phyloP scores from a whole-genome alignment of 2,797 vertebrate genomes.

The Falco rusticolus region DNA sequence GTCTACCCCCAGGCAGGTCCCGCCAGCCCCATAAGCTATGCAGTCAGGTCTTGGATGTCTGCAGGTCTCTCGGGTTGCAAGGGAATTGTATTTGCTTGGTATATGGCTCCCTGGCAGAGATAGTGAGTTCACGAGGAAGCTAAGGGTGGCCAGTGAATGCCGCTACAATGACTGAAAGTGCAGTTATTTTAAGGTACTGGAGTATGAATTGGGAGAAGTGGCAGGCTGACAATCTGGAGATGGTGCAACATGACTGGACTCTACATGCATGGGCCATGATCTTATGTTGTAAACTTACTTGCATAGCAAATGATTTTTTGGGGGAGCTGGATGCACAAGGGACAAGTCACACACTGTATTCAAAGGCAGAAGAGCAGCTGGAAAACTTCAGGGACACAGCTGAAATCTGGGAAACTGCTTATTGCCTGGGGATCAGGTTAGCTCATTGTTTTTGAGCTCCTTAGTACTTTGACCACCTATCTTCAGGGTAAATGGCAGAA shows the following conservation, averaged over 20 bases:
- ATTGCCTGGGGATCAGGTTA: background rate
- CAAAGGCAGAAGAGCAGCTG: background rate
- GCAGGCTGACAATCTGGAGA: background rate
- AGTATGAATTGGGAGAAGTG: background rate
- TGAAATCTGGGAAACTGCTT: background rate
- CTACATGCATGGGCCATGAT: background rate
- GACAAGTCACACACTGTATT: background rate
- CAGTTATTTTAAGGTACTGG: constrained; percentile 27
- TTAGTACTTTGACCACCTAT: background rate
- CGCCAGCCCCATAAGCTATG: background rate
- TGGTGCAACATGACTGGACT: constrained; percentile 7
- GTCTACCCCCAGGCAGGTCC: background rate
- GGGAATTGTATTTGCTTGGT: background rate
- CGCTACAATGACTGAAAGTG: background rate
- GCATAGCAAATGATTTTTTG: background rate
- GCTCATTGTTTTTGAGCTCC: fast-evolving
- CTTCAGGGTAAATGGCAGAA: background rate
- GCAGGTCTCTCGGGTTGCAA: background rate
- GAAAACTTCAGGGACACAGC: background rate
- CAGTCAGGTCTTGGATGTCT: background rate
- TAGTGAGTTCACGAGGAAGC: background rate
- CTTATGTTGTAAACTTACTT: background rate
- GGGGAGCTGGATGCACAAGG: background rate
- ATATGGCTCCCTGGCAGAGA: background rate
- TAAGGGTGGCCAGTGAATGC: background rate